phyloP scores from a whole-genome alignment of 2,797 vertebrate genomes.

The Coregonus ussuriensis region DNA sequence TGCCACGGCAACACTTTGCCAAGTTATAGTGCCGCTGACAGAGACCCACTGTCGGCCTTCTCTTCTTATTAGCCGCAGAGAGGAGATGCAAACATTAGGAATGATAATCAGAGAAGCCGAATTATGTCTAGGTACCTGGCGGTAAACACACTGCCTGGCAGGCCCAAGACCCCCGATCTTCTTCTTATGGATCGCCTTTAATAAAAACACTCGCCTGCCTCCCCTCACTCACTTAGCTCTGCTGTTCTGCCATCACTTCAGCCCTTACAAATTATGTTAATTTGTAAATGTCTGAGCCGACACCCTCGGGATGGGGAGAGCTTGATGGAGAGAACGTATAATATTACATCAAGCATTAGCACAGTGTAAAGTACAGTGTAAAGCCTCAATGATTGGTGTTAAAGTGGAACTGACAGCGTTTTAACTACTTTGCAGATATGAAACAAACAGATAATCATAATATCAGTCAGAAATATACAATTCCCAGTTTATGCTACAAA shows the following conservation, averaged over 20 bases:
- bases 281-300: constrained; percentile 78
- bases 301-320: constrained; percentile 69
- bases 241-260: constrained; percentile 73
- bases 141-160: constrained; percentile 33
- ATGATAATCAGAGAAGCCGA: constrained; percentile 64
- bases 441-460: too few relatives aligned
- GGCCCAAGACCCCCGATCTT: constrained; percentile 37
- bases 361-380: constrained; percentile 52
- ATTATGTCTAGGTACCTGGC: constrained; percentile 55
- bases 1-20: constrained; percentile 70
- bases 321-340: constrained; percentile 75
- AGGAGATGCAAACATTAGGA: constrained; percentile 65
- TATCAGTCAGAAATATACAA: too few relatives aligned
- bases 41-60: constrained; percentile 25
- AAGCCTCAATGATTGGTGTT: constrained; percentile 80
- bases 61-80: constrained; percentile 43
- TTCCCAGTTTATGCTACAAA: too few relatives aligned
- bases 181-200: constrained; percentile 51
- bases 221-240: constrained; percentile 69
- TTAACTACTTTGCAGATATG: too few relatives aligned
- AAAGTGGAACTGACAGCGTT: too few relatives aligned
- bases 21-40: constrained; percentile 45
- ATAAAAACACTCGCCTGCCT: constrained; percentile 51
- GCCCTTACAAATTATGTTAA: constrained; percentile 84
- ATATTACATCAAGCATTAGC: constrained; percentile 80